A percentile compares a stretch with the other conserved stretches of the same genome.
Evolutionary conservation across 2,113 vertebrate genomes (phyloP).

Genomic region (Panurus biarmicus): DNA sequence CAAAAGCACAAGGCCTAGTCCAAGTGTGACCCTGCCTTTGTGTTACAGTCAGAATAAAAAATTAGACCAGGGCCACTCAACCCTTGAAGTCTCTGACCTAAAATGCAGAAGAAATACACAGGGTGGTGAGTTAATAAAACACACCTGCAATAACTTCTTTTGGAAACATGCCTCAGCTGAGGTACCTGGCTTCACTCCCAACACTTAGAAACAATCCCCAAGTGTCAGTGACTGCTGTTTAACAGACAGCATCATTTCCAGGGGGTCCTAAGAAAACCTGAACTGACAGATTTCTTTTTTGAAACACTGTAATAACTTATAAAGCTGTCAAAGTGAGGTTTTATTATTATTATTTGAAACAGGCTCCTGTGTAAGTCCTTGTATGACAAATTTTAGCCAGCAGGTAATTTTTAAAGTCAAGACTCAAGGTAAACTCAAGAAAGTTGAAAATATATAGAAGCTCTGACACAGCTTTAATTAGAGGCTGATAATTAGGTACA

Average conservation of each 20-base stretch:
- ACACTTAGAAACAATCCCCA: background rate
- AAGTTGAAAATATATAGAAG: background rate
- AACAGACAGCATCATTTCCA: constrained; percentile 16
- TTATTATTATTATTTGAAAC: constrained; percentile 29
- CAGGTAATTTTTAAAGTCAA: constrained; percentile 24
- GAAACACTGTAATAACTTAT: constrained; percentile 10
- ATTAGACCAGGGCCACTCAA: background rate
- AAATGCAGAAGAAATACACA: background rate
- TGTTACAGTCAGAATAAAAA: background rate
- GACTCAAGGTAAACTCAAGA: background rate
- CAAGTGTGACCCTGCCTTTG: background rate
- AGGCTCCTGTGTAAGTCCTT: background rate
- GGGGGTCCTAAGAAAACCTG: constrained; percentile 17
- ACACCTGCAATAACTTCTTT: constrained; percentile 37
- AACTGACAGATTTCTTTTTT: constrained; percentile 31
- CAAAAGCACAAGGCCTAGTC: background rate
- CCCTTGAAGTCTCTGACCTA: background rate
- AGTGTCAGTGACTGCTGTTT: background rate
- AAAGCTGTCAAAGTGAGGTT: constrained; percentile 7
- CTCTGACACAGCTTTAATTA: background rate
- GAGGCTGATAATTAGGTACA: background rate
- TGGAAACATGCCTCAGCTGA: constrained; percentile 15
- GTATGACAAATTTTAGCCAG: constrained; percentile 33
- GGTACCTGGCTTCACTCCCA: constrained; percentile 25
- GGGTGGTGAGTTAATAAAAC: constrained; percentile 27